These are phyloP conservation scores for Polydesmus complanatus DNA, from an alignment of 2,888 invertebrate genomes.

Conservation along the genomic window DNA sequence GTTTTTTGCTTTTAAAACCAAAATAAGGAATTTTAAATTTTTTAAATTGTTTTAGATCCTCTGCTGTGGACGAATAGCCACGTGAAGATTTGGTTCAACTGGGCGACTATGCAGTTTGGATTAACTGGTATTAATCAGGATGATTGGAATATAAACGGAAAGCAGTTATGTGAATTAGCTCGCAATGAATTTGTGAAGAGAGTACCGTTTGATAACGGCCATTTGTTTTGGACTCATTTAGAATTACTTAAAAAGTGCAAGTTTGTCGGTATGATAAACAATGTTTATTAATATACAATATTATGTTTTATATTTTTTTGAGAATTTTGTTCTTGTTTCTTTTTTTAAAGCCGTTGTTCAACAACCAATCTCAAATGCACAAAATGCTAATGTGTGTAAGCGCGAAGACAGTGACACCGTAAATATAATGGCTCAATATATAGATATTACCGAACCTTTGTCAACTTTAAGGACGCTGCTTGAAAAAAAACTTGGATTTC, in stretches of 20 bases:
- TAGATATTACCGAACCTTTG: slow-evolving; percentile 69
- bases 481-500: slow-evolving; percentile 54
- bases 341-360: slow-evolving; percentile 39
- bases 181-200: slow-evolving; percentile 53
- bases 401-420: slow-evolving; percentile 14
- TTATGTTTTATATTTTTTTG: too few relatives aligned
- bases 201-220: slow-evolving; percentile 66
- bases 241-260: slow-evolving; percentile 79
- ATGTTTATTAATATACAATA: too few relatives aligned
- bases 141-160: slow-evolving; percentile 63
- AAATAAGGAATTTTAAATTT: too few relatives aligned
- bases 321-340: too few relatives aligned
- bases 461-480: slow-evolving; percentile 51
- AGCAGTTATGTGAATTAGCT: slow-evolving; percentile 53
- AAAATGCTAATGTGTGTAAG: slow-evolving; percentile 28
- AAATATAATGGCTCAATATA: slow-evolving; percentile 55
- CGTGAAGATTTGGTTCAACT: slow-evolving; percentile 79
- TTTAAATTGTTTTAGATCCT: slow-evolving; percentile 29
- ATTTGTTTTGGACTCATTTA: slow-evolving; percentile 87
- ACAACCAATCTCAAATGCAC: slow-evolving; percentile 33
- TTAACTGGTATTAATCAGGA: slow-evolving; percentile 53
- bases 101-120: slow-evolving; percentile 82
- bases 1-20: too few relatives aligned
- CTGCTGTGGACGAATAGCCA: slow-evolving; percentile 53
- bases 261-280: slow-evolving; percentile 61